phyloP scores from a whole-genome alignment of 2,113 vertebrate genomes.

The Halcyon senegalensis region DNA sequence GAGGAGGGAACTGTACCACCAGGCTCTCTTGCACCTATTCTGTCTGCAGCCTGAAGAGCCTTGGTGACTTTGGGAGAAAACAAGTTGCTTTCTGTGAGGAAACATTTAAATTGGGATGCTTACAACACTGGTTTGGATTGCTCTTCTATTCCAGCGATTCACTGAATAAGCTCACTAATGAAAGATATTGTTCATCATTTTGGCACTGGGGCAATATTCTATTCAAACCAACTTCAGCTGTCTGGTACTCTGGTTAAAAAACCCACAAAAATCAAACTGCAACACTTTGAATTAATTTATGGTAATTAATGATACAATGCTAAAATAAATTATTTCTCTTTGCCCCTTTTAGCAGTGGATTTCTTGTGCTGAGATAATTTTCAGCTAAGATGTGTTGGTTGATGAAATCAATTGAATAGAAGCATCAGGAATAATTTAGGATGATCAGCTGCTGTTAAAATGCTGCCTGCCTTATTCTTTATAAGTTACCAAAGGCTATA shows the following conservation, averaged over 20 bases:
- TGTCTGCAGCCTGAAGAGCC: not conserved
- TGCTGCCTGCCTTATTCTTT: not conserved
- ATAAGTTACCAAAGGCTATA: not conserved
- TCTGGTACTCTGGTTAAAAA: not conserved
- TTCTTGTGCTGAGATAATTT: not conserved
- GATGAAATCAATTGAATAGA: not conserved
- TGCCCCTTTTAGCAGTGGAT: not conserved
- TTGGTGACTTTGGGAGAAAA: not conserved
- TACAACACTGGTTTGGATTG: not conserved
- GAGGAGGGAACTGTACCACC: not conserved
- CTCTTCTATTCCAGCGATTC: not conserved
- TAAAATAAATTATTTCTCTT: not conserved
- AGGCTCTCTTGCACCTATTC: not conserved
- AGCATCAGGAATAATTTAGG: not conserved
- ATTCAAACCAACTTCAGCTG: not conserved
- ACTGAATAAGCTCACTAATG: not conserved
- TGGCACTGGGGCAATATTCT: not conserved
- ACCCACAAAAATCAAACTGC: not conserved
- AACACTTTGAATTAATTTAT: not conserved
- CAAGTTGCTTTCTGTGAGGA: not conserved
- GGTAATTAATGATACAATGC: not conserved
- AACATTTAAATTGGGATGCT: not conserved
- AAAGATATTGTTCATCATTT: not conserved
- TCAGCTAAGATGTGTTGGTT: not conserved
- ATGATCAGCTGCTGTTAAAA: not conserved